Conservation (phyloP, 2,797 vertebrate genomes). For the Valencia hispanica region DNA sequence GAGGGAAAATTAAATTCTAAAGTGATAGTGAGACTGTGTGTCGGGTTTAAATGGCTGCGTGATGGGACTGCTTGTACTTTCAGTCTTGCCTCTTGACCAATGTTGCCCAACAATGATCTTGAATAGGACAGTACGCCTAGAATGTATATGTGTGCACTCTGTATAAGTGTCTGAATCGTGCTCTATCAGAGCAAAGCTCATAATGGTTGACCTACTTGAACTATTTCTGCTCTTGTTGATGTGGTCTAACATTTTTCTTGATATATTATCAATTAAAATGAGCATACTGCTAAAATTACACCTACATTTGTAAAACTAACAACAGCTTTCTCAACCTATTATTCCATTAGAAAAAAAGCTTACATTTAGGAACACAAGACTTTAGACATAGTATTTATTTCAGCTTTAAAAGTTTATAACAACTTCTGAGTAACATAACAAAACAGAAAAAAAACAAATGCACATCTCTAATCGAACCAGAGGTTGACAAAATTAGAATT, state of each 20-base stretch:
- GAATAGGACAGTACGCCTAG: neutral
- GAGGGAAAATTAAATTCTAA: neutral
- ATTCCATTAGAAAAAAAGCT: conserved; percentile 10
- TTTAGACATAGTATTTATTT: conserved; percentile 84
- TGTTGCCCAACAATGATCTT: neutral
- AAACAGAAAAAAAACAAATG: conserved; percentile 59
- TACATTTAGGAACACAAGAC: conserved; percentile 35
- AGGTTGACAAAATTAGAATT: conserved; percentile 72
- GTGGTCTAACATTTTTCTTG: neutral
- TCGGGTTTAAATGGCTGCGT: neutral
- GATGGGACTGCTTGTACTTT: neutral
- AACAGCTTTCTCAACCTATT: neutral
- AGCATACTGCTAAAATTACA: neutral
- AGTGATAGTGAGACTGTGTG: neutral
- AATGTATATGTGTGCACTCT: neutral
- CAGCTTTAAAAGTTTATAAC: conserved; percentile 83
- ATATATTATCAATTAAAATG: neutral
- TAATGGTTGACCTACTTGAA: too few relatives aligned
- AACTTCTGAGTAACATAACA: conserved; percentile 85
- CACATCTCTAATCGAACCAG: conserved; percentile 71
- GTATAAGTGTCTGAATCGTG: neutral
- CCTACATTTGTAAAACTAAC: neutral
- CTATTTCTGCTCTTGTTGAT: neutral
- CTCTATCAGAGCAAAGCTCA: neutral
- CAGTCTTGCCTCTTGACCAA: neutral